phyloP scores from a whole-genome alignment of 2,888 invertebrate genomes.

The Andrena camellia region DNA sequence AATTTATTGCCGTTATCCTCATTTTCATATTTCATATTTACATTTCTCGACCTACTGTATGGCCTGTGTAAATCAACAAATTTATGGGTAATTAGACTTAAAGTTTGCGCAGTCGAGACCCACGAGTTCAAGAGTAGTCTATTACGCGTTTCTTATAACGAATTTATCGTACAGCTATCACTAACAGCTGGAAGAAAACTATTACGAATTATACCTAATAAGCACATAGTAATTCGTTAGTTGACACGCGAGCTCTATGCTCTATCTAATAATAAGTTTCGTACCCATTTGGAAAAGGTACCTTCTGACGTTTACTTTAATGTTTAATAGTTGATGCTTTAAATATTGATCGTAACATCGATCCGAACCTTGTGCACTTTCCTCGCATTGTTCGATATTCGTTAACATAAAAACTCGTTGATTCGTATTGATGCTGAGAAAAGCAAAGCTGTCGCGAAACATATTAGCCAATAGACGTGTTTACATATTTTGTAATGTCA shows the following conservation, averaged over 20 bases:
- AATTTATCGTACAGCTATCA: not conserved
- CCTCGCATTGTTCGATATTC: too few species aligned
- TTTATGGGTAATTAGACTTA: conserved; percentile 84
- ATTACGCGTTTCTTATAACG: conserved; percentile 25
- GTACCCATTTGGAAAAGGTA: too few species aligned
- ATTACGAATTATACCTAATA: not conserved
- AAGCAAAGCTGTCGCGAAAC: too few species aligned
- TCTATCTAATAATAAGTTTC: conserved; percentile 48
- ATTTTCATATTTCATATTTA: conserved; percentile 85
- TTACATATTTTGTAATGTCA: too few species aligned
- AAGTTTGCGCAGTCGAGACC: conserved; percentile 77
- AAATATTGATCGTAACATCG: too few species aligned
- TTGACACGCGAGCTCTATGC: conserved; percentile 69
- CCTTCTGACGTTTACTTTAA: too few species aligned
- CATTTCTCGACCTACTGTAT: conserved; percentile 80
- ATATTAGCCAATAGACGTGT: too few species aligned
- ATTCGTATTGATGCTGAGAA: too few species aligned
- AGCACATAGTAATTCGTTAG: conserved; percentile 69
- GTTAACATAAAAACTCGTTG: too few species aligned
- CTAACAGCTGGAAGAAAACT: not conserved
- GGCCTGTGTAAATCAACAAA: conserved; percentile 82
- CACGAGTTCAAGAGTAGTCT: conserved; percentile 49
- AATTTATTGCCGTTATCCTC: conserved; percentile 85
- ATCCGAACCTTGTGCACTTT: too few species aligned
- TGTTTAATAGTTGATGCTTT: too few species aligned